phyloP scores from a whole-genome alignment of 2,113 vertebrate genomes.

The Centropristis striata region DNA sequence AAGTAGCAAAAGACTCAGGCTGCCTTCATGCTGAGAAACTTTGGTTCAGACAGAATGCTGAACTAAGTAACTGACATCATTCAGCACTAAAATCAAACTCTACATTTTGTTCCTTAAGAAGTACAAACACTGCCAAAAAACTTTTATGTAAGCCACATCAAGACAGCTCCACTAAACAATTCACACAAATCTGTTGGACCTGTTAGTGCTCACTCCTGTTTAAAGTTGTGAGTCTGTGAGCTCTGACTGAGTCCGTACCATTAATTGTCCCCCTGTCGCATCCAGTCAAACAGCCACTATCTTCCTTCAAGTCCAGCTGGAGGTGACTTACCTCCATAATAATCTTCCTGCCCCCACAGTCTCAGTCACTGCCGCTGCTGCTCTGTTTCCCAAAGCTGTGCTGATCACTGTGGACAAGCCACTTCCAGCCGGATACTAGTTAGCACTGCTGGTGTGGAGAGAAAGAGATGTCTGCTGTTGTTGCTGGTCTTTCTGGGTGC shows the following conservation, averaged over 20 bases:
- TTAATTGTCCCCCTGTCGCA: constrained; percentile 47
- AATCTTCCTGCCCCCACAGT: constrained; percentile 37
- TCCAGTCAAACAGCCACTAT: constrained; percentile 44
- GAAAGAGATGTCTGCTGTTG: constrained; percentile 37
- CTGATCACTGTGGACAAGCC: constrained; percentile 50
- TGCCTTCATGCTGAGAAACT: constrained; percentile 17
- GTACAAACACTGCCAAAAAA: background rate
- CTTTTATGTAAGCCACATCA: background rate
- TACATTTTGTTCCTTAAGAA: background rate
- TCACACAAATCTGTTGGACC: background rate
- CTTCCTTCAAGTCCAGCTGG: constrained; percentile 27
- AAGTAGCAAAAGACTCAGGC: constrained; percentile 24
- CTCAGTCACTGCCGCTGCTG: constrained; percentile 45
- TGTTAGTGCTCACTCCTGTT: constrained; percentile 1
- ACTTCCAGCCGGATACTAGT: constrained; percentile 22
- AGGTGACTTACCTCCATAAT: constrained; percentile 74
- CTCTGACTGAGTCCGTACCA: constrained; percentile 9
- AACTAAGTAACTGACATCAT: constrained; percentile 2
- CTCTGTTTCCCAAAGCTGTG: constrained; percentile 42
- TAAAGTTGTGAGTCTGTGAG: constrained; percentile 16
- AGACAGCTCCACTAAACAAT: constrained; percentile 2
- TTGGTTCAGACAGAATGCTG: constrained; percentile 20
- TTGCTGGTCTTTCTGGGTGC: constrained; percentile 34
- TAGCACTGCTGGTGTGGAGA: constrained; percentile 14
- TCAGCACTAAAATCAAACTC: constrained; percentile 22